phyloP scores from a whole-genome alignment of 2,888 invertebrate genomes.

The Cryptocephalus moraei region DNA sequence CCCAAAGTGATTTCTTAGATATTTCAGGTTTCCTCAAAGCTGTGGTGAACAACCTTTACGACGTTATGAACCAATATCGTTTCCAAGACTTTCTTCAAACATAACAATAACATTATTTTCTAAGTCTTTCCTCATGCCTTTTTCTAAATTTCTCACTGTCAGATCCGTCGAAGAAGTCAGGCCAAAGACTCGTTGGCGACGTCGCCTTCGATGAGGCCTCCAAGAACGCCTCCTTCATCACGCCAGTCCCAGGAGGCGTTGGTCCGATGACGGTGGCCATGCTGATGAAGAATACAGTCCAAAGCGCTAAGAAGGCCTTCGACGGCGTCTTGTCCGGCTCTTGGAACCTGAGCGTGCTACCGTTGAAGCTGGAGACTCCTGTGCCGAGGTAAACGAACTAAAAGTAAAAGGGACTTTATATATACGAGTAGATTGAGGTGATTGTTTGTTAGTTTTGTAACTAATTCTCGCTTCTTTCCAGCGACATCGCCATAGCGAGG shows the following conservation, averaged over 20 bases:
- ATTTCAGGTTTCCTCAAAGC: too few species aligned
- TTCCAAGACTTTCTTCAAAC: too few species aligned
- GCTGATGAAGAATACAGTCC: slow-evolving; percentile 90
- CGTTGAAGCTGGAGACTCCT: slow-evolving; percentile 53
- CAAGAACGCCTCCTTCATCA: slow-evolving; percentile 75
- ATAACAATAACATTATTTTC: too few species aligned
- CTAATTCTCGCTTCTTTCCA: slow-evolving; percentile 29
- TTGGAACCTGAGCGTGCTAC: slow-evolving; percentile 65
- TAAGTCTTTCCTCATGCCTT: too few species aligned
- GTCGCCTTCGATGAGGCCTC: slow-evolving; percentile 77
- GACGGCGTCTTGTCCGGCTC: slow-evolving; percentile 45
- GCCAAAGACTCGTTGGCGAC: slow-evolving; percentile 88
- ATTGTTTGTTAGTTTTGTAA: slow-evolving; percentile 1
- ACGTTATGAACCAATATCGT: too few species aligned
- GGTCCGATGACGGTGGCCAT: slow-evolving; percentile 99
- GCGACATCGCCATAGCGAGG: slow-evolving; percentile 85
- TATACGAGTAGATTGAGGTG: not conserved
- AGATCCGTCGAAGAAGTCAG: slow-evolving; percentile 70
- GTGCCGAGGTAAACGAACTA: slow-evolving; percentile 64
- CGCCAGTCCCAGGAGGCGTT: slow-evolving; percentile 94
- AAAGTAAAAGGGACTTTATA: not conserved
- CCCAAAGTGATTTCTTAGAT: too few species aligned
- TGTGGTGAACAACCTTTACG: too few species aligned
- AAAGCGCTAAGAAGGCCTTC: slow-evolving; percentile 61
- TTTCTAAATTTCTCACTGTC: slow-evolving; percentile 2